Conservation (phyloP, 2,888 invertebrate genomes). For the Exephanes ischioxanthus region DNA sequence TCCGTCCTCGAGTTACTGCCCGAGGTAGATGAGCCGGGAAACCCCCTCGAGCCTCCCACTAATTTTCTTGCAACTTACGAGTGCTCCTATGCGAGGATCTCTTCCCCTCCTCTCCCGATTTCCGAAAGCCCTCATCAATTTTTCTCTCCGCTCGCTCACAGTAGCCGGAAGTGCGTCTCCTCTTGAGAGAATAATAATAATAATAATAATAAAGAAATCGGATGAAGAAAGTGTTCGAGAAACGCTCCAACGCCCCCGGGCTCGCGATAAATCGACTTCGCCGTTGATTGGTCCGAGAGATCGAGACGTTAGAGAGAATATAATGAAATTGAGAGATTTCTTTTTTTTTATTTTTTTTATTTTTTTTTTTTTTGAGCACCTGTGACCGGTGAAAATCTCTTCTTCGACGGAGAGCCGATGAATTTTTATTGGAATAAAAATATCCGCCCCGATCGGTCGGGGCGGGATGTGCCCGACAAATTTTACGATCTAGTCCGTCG, state of each 20-base stretch:
- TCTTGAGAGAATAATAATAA: slow-evolving; percentile 4
- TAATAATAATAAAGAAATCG: background rate
- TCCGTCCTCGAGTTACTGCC: slow-evolving; percentile 37
- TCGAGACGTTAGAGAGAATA: background rate
- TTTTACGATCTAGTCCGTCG: slow-evolving; percentile 75
- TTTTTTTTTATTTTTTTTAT: background rate
- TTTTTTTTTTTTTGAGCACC: background rate
- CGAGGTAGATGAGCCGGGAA: slow-evolving; percentile 36
- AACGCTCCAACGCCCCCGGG: slow-evolving; percentile 24
- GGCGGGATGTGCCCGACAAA: slow-evolving; percentile 73
- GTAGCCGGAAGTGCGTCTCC: slow-evolving; percentile 39
- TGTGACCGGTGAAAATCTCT: slow-evolving; percentile 8
- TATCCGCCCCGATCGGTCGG: slow-evolving; percentile 48
- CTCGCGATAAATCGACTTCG: slow-evolving; percentile 28
- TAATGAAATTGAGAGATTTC: slow-evolving; percentile 13
- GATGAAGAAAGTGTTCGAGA: slow-evolving; percentile 41
- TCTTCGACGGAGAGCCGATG: background rate
- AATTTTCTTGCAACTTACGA: slow-evolving; percentile 73
- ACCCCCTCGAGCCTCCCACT: slow-evolving; percentile 70
- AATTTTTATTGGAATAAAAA: slow-evolving; percentile 51
- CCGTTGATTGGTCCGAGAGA: slow-evolving; percentile 39
- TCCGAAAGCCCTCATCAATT: slow-evolving; percentile 50
- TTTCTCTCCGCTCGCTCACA: slow-evolving; percentile 1
- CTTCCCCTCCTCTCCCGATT: slow-evolving; percentile 22
- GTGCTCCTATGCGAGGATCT: slow-evolving; percentile 13